These are phyloP conservation scores for Nasonia giraulti DNA, from an alignment of 1,140 invertebrate genomes.

Conservation along the genomic window DNA sequence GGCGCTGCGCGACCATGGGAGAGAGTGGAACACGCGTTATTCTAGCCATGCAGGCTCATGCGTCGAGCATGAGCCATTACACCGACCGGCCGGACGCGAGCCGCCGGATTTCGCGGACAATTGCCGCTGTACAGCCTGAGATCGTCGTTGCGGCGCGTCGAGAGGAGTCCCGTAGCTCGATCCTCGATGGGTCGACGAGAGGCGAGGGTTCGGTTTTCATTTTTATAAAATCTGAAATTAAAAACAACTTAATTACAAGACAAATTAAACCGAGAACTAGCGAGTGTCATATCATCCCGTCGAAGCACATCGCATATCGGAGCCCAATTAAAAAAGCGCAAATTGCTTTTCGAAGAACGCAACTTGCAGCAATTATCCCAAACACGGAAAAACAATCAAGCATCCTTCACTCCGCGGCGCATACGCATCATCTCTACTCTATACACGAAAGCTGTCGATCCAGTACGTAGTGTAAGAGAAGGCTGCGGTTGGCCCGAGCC, in stretches of 20 bases:
- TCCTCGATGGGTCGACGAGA: too few species aligned
- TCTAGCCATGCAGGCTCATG: background rate
- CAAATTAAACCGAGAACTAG: too few species aligned
- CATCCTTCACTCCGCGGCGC: background rate
- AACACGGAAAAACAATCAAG: background rate
- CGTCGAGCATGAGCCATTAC: slow-evolving; percentile 46
- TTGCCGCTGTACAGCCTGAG: background rate
- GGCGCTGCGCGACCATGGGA: background rate
- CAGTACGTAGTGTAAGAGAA: background rate
- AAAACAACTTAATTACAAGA: too few species aligned
- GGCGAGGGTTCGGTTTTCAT: too few species aligned
- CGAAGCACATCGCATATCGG: too few species aligned
- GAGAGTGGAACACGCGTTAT: background rate
- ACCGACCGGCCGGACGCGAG: background rate
- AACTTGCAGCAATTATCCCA: background rate
- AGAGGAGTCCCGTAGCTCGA: too few species aligned
- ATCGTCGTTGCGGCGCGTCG: too few species aligned
- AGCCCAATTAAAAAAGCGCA: too few species aligned
- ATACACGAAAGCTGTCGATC: slow-evolving; percentile 6
- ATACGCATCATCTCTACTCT: background rate
- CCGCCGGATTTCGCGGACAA: background rate
- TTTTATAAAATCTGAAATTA: too few species aligned
- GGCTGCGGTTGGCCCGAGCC: background rate
- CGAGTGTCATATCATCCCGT: too few species aligned
- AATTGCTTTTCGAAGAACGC: too few species aligned